Evolutionary conservation across 1,140 invertebrate species (phyloP), one percentile per base, ranked within the genome.

Genomic region (Chlorops oryzae): DNA sequence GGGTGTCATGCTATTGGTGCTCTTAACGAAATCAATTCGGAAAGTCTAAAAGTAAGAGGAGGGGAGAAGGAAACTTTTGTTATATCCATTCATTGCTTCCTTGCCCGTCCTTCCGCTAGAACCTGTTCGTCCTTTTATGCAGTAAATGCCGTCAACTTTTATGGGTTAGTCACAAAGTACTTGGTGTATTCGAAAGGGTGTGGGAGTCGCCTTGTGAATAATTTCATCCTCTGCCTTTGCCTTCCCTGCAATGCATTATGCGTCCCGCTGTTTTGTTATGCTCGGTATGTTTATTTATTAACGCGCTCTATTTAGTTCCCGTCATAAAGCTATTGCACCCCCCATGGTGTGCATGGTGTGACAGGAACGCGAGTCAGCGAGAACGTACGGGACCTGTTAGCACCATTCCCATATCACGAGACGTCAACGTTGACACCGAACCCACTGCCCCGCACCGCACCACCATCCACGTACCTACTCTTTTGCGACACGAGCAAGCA

Each of bases 11-110:
- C 59, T 61, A 50, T 37, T 64, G 46, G 54, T 62, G 48, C 50
- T 53, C 56, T 63, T 62, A 38, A 65, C 62, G 56, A 65, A 65
- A 65, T 65, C 62, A 65, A 65, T 65, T 65, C 62, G 56, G 59
- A 56, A 65, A 65, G 65, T 59, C 62, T 59, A 65, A 55, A 65
- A 59, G 7, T 32, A 32, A n/a, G n/a, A n/a, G n/a, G n/a, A n/a
- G n/a, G n/a, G n/a, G n/a, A n/a, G n/a, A n/a, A n/a, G n/a, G n/a
- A n/a, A n/a, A n/a, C n/a, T n/a, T n/a, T n/a, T n/a, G n/a, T n/a
- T n/a, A n/a, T n/a, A n/a, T n/a, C n/a, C n/a, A n/a, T n/a, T n/a
- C n/a, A n/a, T n/a, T n/a, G n/a, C n/a, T n/a, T n/a, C n/a, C n/a
- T n/a, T n/a, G n/a, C n/a, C n/a, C n/a, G n/a, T n/a, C n/a, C n/a